Base-by-base conservation (phyloP, 2,888 invertebrate genomes). In the Steromphala cineraria region DNA sequence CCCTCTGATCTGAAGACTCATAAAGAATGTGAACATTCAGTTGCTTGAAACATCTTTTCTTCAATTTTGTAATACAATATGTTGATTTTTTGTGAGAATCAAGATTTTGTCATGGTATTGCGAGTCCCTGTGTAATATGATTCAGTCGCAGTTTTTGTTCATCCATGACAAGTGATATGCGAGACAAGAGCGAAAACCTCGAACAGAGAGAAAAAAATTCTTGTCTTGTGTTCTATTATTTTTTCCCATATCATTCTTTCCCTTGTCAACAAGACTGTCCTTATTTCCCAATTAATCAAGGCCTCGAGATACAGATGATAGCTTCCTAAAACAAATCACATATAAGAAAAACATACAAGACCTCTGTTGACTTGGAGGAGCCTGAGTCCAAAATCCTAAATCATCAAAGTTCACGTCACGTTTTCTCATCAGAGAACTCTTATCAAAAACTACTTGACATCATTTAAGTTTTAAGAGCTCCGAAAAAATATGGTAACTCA, bases 81-180 rank as follows among this genome's bases (percentile, higher is more conserved):
- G 31, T 19, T 19, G 36, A 71, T 71, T 71, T 71, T 40, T 71
- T 71, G 10, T 71, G 71, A 4, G 71, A 71, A 36, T 71, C 36
- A 19, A 36, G 71, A 71, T 71, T 31, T 71, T 71, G 71, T 71
- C 71, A 36, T n/a, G 71, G 71, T 24, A 71, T 19, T 71, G 36
- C 40, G 28, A 36, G 36, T 36, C 36, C 8, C 36, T 36, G 17
- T 36, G 71, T 36, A 71, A 71, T 40, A 17, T 19, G 19, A 71
- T 71, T 19, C 36, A 13, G 2, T 40, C 10, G 24, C 36, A 40
- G 46, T 71, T 62, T 71, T 71, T 71, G 19, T 71, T 40, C 19
- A 71, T 36, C 71, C 31, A 17, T 31, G 71, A 71, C 71, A 71
- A 36, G 19, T 71, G 71, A 17, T 71, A 28, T 36, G n/a, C 2